phyloP scores from a whole-genome alignment of 2,888 invertebrate genomes.

The Oxycera nigricornis region DNA sequence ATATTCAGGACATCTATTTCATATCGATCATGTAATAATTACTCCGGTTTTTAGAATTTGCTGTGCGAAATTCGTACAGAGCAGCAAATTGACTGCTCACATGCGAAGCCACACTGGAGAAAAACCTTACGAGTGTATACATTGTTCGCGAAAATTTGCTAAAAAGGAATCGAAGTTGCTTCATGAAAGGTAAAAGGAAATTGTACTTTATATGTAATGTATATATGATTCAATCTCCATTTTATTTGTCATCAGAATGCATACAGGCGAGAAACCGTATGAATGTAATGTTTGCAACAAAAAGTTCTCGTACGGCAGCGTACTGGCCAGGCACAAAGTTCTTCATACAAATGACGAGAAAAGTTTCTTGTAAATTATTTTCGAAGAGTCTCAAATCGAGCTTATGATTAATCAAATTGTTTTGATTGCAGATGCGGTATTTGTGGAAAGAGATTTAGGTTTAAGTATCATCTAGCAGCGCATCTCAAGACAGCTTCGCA shows the following conservation, averaged over 20 bases:
- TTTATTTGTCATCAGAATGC: conserved; percentile 34
- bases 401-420: neutral
- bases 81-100: conserved; percentile 16
- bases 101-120: conserved; percentile 34
- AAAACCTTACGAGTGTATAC: conserved; percentile 4
- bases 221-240: neutral
- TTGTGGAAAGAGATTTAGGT: conserved; percentile 27
- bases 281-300: conserved; percentile 41
- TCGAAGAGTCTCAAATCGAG: neutral
- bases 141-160: neutral
- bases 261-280: conserved; percentile 42
- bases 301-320: conserved; percentile 41
- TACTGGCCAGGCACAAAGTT: conserved; percentile 38
- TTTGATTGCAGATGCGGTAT: conserved; percentile 1
- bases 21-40: neutral
- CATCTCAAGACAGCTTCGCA: conserved; percentile 31
- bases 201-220: too few relatives aligned
- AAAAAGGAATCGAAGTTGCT: conserved; percentile 7
- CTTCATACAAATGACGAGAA: conserved; percentile 26
- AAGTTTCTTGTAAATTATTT: conserved; percentile 20
- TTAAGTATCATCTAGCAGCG: conserved; percentile 24
- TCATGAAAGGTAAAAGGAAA: conserved; percentile 17
- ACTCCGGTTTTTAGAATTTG: conserved; percentile 2
- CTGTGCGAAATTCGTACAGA: neutral
- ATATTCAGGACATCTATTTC: neutral